Evolutionary conservation across 1,140 invertebrate species (phyloP).

Genomic region (Neuroterus valhalla): DNA sequence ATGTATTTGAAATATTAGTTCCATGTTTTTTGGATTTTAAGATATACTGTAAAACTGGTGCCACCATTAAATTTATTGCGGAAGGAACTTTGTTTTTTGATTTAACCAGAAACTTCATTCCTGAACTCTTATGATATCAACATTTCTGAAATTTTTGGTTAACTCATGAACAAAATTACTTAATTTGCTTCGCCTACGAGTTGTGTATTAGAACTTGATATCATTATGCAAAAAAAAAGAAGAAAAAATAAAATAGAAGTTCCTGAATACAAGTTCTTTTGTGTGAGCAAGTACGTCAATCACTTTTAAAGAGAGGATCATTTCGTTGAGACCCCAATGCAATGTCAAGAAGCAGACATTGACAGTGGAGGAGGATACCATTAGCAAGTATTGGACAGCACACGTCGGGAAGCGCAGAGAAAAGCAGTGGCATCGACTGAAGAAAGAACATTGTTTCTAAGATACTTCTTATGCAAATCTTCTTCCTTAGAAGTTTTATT

Average conservation of each 20-base stretch:
- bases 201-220: no score
- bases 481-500: background rate
- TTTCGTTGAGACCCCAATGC: conserved; percentile 25
- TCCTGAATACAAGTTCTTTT: background rate
- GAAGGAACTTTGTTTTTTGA: no score
- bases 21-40: no score
- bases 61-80: no score
- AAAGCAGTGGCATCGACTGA: conserved; percentile 5
- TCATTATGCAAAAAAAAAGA: background rate
- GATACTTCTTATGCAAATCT: background rate
- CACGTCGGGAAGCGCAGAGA: background rate
- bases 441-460: background rate
- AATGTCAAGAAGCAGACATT: conserved; percentile 26
- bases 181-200: no score
- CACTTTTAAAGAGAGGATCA: conserved; percentile 13
- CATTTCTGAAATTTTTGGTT: no score
- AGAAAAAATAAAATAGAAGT: background rate
- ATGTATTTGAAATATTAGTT: no score
- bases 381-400: conserved; percentile 21
- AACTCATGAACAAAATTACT: no score
- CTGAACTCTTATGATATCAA: no score
- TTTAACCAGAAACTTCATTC: no score
- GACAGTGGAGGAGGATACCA: conserved; percentile 26
- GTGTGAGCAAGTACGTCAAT: background rate
- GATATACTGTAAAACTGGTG: no score